Conservation (phyloP, 53 echinoderm and acorn worm species). For the Arbacia lixula region DNA sequence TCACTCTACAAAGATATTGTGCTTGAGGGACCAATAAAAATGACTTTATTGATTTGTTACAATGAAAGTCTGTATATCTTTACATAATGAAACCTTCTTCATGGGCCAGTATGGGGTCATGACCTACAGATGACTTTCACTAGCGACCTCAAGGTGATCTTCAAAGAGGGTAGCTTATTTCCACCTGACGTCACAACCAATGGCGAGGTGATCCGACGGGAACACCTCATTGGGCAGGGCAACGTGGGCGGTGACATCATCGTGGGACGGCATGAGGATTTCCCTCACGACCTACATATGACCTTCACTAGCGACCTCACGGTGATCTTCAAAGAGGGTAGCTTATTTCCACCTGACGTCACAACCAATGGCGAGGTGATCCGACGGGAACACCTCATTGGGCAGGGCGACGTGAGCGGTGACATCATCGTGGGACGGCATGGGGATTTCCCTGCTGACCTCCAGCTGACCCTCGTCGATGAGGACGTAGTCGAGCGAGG, state of each 20-base stretch:
- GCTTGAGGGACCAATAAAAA: no score
- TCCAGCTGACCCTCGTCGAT: constrained; percentile 61
- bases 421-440: constrained; percentile 87
- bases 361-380: constrained; percentile 90
- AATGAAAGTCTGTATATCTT: no score
- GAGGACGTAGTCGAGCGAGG: constrained; percentile 86
- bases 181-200: constrained; percentile 91
- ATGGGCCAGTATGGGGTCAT: no score
- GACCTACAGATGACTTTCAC: no score
- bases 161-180: no score
- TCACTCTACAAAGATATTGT: no score
- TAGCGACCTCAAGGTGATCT: no score
- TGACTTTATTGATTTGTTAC: no score
- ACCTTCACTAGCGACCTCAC: constrained; percentile 60
- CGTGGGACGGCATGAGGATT: constrained; percentile 86
- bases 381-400: constrained; percentile 94
- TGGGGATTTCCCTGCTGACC: constrained; percentile 75
- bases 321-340: no score
- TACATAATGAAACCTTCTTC: no score
- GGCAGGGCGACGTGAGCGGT: constrained; percentile 78
- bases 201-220: constrained; percentile 91
- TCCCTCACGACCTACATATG: constrained; percentile 64
- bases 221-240: constrained; percentile 94
- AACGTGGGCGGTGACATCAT: constrained; percentile 75
- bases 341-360: constrained; percentile 80